These are phyloP conservation scores for Nansenia antarctica DNA, from an alignment of 2,113 vertebrate genomes.

Conservation along the genomic window DNA sequence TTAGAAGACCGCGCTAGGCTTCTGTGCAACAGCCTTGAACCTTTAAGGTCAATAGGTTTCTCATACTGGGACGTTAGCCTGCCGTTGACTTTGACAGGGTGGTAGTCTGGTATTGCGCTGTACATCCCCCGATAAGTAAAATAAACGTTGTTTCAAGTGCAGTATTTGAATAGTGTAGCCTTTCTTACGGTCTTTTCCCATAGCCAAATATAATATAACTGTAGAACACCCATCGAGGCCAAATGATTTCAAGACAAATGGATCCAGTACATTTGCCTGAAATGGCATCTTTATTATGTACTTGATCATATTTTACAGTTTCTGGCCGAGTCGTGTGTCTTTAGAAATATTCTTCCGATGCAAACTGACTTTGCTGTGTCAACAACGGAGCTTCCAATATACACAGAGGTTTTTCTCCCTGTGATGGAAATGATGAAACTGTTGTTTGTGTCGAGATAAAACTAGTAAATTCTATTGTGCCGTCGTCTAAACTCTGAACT, in stretches of 20 bases:
- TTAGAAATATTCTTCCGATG: conserved; percentile 52
- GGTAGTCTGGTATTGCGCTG: too few relatives aligned
- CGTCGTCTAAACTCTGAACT: too few relatives aligned
- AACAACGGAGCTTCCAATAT: conserved; percentile 53
- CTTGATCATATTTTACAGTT: conserved; percentile 46
- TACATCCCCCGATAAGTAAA: too few relatives aligned
- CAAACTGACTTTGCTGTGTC: conserved; percentile 55
- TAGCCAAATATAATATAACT: conserved; percentile 30
- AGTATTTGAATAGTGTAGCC: conserved; percentile 39
- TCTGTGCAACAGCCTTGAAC: conserved; percentile 29
- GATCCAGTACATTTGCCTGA: conserved; percentile 24
- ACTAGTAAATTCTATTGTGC: too few relatives aligned
- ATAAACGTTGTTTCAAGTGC: conserved; percentile 21
- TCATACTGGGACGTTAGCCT: neutral
- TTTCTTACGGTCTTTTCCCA: neutral
- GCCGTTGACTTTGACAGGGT: conserved; percentile 30
- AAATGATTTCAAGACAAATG: conserved; percentile 50
- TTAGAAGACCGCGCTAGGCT: conserved; percentile 35
- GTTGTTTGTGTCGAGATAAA: too few relatives aligned
- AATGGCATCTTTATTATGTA: conserved; percentile 49
- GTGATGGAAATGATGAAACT: neutral
- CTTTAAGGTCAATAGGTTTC: conserved; percentile 1
- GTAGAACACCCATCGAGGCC: conserved; percentile 32
- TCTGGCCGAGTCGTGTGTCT: conserved; percentile 30
- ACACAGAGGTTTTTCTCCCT: conserved; percentile 13